phyloP scores from a whole-genome alignment of 2,888 invertebrate genomes.

The Teinopalpus imperialis region DNA sequence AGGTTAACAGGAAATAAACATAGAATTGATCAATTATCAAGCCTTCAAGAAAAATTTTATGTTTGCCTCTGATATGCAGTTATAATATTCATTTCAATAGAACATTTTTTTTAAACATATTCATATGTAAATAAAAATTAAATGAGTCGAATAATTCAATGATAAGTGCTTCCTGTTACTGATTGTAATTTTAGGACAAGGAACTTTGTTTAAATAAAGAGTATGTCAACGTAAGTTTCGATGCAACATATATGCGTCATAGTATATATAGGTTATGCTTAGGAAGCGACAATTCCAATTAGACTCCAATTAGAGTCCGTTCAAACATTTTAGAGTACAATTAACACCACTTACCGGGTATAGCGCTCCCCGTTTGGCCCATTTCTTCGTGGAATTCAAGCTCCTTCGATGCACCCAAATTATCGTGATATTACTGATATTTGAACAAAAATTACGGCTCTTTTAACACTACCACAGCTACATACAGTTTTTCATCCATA shows the following conservation, averaged over 20 bases:
- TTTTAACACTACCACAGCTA: conserved; percentile 29
- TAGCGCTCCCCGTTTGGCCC: conserved; percentile 71
- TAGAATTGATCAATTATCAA: no score
- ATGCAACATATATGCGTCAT: conserved; percentile 14
- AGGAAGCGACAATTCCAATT: conserved; percentile 36
- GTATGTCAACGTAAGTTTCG: conserved; percentile 18
- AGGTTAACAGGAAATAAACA: no score
- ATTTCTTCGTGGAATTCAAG: conserved; percentile 42
- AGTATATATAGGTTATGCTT: conserved; percentile 27
- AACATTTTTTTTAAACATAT: conserved; percentile 1
- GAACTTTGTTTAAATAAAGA: conserved; percentile 12
- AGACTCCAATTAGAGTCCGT: conserved; percentile 47
- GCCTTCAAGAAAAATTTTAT: no score
- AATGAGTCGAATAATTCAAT: no score
- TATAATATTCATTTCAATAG: no score
- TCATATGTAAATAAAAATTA: neutral
- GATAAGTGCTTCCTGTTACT: conserved; percentile 13
- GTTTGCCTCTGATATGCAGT: no score
- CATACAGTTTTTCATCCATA: conserved; percentile 36
- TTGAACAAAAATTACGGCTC: conserved; percentile 43
- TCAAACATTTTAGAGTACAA: conserved; percentile 38
- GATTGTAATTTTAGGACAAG: conserved; percentile 11
- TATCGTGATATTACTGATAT: conserved; percentile 37
- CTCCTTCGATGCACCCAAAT: conserved; percentile 31
- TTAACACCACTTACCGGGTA: conserved; percentile 65